Conservation (phyloP, 1,140 invertebrate genomes). For the Drosophila miranda region DNA sequence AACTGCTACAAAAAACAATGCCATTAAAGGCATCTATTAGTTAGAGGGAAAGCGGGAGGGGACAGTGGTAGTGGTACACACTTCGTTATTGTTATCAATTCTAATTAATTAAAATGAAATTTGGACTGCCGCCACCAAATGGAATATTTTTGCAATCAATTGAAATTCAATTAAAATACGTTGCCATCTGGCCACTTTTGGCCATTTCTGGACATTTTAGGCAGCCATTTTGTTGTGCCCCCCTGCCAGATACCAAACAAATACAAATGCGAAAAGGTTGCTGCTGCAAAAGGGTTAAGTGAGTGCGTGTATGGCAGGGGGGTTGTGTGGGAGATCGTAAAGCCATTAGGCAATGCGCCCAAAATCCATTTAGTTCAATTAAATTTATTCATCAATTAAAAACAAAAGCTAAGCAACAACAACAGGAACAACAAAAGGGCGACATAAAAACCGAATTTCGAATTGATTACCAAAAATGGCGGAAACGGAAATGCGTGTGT, state of each 20-base stretch:
- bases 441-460: conserved; percentile 53
- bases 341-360: conserved; percentile 49
- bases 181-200: conserved; percentile 45
- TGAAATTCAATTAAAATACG: conserved; percentile 79
- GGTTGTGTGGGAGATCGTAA: conserved; percentile 32
- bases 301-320: neutral
- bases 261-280: conserved; percentile 36
- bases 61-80: conserved; percentile 17
- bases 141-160: conserved; percentile 77
- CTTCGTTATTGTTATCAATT: conserved; percentile 74
- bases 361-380: conserved; percentile 79
- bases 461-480: conserved; percentile 58
- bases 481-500: conserved; percentile 72
- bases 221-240: no score
- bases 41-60: conserved; percentile 4
- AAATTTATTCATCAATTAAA: conserved; percentile 80
- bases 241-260: conserved; percentile 10
- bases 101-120: conserved; percentile 79
- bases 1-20: conserved; percentile 26
- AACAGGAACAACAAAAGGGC: conserved; percentile 15
- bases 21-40: conserved; percentile 58
- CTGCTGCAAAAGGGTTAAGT: conserved; percentile 41
- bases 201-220: conserved; percentile 10
- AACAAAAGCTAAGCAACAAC: conserved; percentile 64
- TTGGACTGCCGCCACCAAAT: conserved; percentile 48